phyloP scores from a whole-genome alignment of 2,888 invertebrate genomes.

The Metopia argyrocephala region DNA sequence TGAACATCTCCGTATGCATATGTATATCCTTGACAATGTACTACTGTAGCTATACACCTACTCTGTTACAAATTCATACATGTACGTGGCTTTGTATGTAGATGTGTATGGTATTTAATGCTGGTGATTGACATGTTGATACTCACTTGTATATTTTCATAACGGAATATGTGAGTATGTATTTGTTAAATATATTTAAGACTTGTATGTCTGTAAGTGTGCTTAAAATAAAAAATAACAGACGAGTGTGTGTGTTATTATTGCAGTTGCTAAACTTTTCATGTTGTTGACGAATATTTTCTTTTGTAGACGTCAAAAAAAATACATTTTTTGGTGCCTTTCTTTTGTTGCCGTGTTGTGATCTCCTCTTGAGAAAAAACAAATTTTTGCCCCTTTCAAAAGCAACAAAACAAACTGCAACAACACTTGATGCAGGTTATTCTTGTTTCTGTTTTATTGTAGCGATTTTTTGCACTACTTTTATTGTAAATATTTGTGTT shows the following conservation, averaged over 20 bases:
- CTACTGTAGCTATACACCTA: background rate
- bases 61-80: background rate
- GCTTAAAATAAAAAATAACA: no score
- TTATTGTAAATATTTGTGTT: background rate
- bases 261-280: background rate
- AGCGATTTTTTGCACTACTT: slow-evolving; percentile 2
- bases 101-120: background rate
- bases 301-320: background rate
- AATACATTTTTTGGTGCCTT: background rate
- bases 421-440: slow-evolving; percentile 56
- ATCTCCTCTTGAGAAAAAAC: slow-evolving; percentile 25
- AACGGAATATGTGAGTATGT: background rate
- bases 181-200: background rate
- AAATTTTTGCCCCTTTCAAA: background rate
- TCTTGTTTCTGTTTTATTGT: background rate
- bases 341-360: slow-evolving; percentile 4
- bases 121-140: slow-evolving; percentile 42
- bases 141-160: background rate
- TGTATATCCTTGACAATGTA: slow-evolving; percentile 53
- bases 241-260: background rate
- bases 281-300: background rate
- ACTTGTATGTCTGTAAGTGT: slow-evolving; percentile 2
- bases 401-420: slow-evolving; percentile 52
- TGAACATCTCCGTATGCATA: slow-evolving; percentile 27
- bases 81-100: background rate